These are phyloP conservation scores for Drosophila persimilis DNA, from an alignment of 1,140 invertebrate genomes.

Conservation along the genomic window DNA sequence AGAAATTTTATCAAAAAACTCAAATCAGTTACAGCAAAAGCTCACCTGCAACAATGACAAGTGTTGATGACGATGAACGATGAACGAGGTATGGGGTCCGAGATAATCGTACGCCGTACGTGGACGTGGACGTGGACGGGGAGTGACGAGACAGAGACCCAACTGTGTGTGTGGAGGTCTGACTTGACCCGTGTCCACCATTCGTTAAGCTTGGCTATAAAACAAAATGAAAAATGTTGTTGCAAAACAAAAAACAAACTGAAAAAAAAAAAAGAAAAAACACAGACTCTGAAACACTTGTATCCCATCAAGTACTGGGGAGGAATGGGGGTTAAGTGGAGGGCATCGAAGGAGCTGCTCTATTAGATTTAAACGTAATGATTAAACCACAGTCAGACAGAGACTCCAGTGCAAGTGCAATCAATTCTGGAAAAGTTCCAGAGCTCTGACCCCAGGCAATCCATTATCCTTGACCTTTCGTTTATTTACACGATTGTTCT, in stretches of 20 bases:
- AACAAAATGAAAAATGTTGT: slow-evolving; percentile 80
- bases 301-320: slow-evolving; percentile 28
- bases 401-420: slow-evolving; percentile 45
- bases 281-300: slow-evolving; percentile 38
- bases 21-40: slow-evolving; percentile 63
- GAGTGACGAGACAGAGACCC: slow-evolving; percentile 41
- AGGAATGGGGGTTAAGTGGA: no score
- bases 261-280: slow-evolving; percentile 1
- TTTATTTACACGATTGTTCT: slow-evolving; percentile 23
- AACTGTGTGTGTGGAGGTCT: slow-evolving; percentile 13
- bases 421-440: slow-evolving; percentile 64
- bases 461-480: slow-evolving; percentile 62
- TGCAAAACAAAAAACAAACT: slow-evolving; percentile 42
- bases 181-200: slow-evolving; percentile 62
- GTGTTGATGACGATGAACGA: slow-evolving; percentile 54
- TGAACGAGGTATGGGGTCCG: slow-evolving; percentile 32
- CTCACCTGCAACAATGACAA: slow-evolving; percentile 78
- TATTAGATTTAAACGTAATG: slow-evolving; percentile 79
- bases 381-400: slow-evolving; percentile 53
- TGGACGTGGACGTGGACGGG: slow-evolving; percentile 2
- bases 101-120: slow-evolving; percentile 19
- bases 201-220: slow-evolving; percentile 56
- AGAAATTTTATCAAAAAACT: slow-evolving; percentile 64
- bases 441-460: slow-evolving; percentile 30
- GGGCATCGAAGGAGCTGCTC: slow-evolving; percentile 25